Conservation (phyloP, 2,113 vertebrate species). For the Calidris pygmaea region DNA sequence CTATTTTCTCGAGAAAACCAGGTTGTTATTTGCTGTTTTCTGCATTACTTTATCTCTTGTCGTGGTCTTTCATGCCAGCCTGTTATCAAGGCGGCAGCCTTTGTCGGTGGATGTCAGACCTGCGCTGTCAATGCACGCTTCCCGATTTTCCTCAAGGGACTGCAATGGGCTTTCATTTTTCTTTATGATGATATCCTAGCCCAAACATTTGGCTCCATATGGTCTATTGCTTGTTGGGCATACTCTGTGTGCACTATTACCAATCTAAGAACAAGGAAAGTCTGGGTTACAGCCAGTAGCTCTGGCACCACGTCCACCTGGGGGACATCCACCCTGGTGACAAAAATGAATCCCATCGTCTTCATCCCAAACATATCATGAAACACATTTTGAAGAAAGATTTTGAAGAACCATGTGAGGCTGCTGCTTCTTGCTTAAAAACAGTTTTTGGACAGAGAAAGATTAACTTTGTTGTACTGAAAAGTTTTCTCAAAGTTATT, state of each 20-base stretch:
- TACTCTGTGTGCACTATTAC: rapidly evolving
- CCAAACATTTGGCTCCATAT: neutral
- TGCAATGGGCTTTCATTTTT: neutral
- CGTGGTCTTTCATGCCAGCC: neutral
- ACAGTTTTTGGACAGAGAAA: neutral
- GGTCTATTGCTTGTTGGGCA: neutral
- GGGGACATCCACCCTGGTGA: neutral
- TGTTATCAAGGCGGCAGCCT: neutral
- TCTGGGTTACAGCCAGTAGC: neutral
- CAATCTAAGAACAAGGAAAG: neutral
- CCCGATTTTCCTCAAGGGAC: neutral
- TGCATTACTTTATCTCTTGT: neutral
- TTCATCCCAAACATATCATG: neutral
- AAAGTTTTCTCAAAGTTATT: neutral
- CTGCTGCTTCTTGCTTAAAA: neutral
- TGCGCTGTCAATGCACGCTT: neutral
- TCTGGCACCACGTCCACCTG: rapidly evolving
- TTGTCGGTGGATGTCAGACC: neutral
- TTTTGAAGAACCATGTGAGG: neutral
- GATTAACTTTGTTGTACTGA: neutral
- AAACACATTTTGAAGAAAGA: neutral
- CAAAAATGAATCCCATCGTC: neutral
- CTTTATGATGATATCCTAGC: neutral
- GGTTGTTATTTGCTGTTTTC: neutral
- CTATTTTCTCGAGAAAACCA: neutral